Base-by-base conservation (phyloP, 1,140 invertebrate species). In the Lithobius niger region DNA sequence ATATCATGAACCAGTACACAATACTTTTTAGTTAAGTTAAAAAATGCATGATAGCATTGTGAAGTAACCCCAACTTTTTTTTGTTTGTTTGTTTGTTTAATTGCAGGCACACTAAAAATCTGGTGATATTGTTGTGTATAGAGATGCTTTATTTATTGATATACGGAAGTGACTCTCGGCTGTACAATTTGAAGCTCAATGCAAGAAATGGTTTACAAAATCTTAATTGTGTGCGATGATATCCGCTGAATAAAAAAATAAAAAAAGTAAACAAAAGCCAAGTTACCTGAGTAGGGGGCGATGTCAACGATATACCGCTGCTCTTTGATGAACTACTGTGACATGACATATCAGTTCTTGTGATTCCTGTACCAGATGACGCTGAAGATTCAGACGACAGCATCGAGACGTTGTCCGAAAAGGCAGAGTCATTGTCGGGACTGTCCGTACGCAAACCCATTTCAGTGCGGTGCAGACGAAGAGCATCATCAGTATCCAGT, bases 391-490 rank as follows among this genome's bases (percentile, higher is more conserved):
- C 89, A 61, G 84, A 89, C 25, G 88, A 92, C 47, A 92, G 69
- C 74, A 93, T 80, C 3, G 88, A 92, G 22, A 94, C 88, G 57
- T 88, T 94, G 71, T 97, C 94, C 60, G 90, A 94, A 71, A 96
- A 97, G 2, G 92, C 94, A 21, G 92, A 97, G 73, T 97, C 94
- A 72, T 94, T 95, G 71, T 97, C 93, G 0, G 90, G 90, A 58
- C 88, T 91, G 61, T 92, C 88, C 1, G 90, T 91, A 55, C 89
- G 77, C 28, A 77, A 70, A 52, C 77, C 77, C 26, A 40, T 45
- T 54, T 58, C 24, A 6, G 44, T 47, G 6, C 19, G 6, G 22
- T 71, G 61, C 2, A 50, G 49, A 61, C 51, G 53, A 0, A 60
- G 43, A 31, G 52, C 45, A 16, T 60, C 59, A 52, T 60, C 57